Percentiles rank a stretch among this genome's conserved stretches.
Conservation (phyloP, 2,113 vertebrate genomes). For the Pelodiscus sinensis region DNA sequence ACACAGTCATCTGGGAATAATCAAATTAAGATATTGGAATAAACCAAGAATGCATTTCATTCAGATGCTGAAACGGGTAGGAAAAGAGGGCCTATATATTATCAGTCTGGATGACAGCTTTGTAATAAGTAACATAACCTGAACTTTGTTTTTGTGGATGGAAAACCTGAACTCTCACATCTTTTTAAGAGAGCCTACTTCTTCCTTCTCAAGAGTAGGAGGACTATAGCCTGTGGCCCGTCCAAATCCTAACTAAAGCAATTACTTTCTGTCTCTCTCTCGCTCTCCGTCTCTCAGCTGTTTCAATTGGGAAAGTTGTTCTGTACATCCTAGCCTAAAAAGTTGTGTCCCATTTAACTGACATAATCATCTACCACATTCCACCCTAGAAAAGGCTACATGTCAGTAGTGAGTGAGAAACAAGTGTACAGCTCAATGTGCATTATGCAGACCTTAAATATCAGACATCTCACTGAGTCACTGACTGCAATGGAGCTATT, state of each 20-base stretch:
- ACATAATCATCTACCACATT: not conserved
- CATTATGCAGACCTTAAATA: not conserved
- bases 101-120: not conserved
- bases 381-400: not conserved
- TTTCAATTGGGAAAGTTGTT: not conserved
- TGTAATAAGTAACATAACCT: not conserved
- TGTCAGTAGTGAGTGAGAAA: not conserved
- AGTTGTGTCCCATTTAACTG: accelerated
- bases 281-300: not conserved
- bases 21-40: not conserved
- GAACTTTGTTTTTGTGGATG: too few species aligned
- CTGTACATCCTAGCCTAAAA: not conserved
- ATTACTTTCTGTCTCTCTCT: not conserved
- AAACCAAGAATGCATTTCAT: not conserved
- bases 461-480: not conserved
- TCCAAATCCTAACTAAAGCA: not conserved
- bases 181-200: not conserved
- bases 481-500: not conserved
- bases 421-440: not conserved
- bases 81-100: not conserved
- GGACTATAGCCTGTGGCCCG: not conserved
- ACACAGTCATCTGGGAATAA: not conserved
- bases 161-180: not conserved
- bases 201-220: not conserved
- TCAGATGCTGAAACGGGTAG: not conserved